phyloP scores from a whole-genome alignment of 2,797 vertebrate genomes.

The Kryptopterus vitreolus region DNA sequence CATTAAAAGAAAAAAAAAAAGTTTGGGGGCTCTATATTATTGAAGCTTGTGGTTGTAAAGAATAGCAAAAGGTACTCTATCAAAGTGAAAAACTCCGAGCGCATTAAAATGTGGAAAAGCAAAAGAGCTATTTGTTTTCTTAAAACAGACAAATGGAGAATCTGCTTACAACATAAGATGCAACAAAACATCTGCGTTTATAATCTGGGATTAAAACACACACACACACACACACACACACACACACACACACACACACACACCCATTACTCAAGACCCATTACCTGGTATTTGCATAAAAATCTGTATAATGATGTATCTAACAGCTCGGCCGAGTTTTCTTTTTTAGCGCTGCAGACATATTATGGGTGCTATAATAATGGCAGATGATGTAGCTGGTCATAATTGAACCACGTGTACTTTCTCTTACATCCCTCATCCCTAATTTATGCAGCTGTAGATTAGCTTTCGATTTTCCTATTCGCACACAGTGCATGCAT shows the following conservation, averaged over 20 bases:
- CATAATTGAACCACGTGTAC: background rate
- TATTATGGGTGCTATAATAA: background rate
- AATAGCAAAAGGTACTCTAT: background rate
- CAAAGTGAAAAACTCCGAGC: background rate
- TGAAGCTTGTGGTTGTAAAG: background rate
- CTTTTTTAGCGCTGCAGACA: background rate
- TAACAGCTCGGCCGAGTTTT: background rate
- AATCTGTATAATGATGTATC: background rate
- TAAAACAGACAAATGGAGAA: background rate
- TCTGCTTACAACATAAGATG: slow-evolving; percentile 7
- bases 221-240: no score
- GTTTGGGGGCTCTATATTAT: background rate
- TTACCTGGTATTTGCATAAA: slow-evolving; percentile 33
- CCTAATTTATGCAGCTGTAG: slow-evolving; percentile 1
- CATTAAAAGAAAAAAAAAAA: no score
- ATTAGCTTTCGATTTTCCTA: background rate
- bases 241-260: no score
- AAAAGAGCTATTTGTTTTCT: background rate
- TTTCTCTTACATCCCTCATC: slow-evolving; percentile 3
- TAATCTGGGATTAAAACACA: slow-evolving; percentile 32
- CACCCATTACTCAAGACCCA: slow-evolving; percentile 19
- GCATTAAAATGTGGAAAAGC: background rate
- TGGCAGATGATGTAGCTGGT: slow-evolving; percentile 20
- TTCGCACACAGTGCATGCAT: background rate
- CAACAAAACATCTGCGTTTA: slow-evolving; percentile 21